Base-by-base conservation (phyloP, 2,888 invertebrate genomes). In the Tortricodes alternella region DNA sequence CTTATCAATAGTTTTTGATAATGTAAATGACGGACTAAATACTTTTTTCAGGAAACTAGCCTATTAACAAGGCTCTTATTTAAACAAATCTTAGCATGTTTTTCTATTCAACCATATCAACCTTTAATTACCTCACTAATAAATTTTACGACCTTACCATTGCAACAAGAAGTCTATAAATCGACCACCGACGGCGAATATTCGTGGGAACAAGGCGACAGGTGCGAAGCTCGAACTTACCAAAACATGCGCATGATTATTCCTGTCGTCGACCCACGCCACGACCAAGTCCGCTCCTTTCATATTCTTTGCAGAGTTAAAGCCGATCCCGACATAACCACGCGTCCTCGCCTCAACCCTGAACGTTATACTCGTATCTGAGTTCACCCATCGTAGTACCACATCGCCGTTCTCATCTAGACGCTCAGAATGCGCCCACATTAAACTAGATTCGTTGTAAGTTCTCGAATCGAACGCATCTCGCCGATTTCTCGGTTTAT, bases 261-360 rank as follows among this genome's bases (percentile, higher is more conserved):
- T 89, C 72, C 83, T 83, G 77, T 95, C 94, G 87, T 96, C 95
- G 67, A 97, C 95, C 97, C 97, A 97, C 59, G 96, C 97, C 77
- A 97, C 94, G 66, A 97, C 94, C 87, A 98, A 94, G 92, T 98
- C 97, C 58, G 96, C 94, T 41, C 95, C 96, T 73, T 93, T 92
- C 93, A 96, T 94, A 65, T 94, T 93, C 62, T 96, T 95, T 75
- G 94, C 94, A 53, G 93, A 93, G 65, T 96, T 96, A 83, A 97
- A 96, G 58, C 97, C 98, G 71, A 97, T 93, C 35, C 96, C 97
- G 62, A 97, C 94, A 83, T 96, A 97, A 66, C 97, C 97, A 71
- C 93, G 92, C 60, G 96, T 96, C 85, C 93, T 93, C 76, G 95
- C 96, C 85, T 96, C 96, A 77, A 96, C 91, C 80, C 96, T 94